A percentile compares a stretch with the other conserved stretches of the same genome.
phyloP scores from a whole-genome alignment of 2,888 invertebrate species.

The Lamellibrachia columna region DNA sequence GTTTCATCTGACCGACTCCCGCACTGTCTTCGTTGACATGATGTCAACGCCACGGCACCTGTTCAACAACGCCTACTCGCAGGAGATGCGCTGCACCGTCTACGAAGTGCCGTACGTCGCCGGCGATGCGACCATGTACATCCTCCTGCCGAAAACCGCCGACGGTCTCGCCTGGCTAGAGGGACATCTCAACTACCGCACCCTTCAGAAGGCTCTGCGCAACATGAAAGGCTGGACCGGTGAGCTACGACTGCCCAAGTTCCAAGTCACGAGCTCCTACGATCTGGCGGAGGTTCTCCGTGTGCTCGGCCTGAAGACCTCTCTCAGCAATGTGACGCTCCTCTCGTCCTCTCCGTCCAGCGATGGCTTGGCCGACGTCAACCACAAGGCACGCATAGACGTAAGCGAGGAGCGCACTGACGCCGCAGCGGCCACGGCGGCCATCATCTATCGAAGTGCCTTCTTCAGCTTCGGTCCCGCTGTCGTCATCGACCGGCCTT shows the following conservation, averaged over 20 bases:
- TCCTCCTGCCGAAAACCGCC: neutral
- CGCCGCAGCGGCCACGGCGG: neutral
- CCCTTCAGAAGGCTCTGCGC: neutral
- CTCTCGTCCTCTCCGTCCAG: neutral
- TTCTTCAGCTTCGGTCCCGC: neutral
- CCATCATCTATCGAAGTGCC: neutral
- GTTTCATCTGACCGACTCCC: neutral
- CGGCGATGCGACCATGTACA: neutral
- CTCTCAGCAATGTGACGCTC: neutral
- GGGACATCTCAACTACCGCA: neutral
- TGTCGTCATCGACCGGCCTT: neutral
- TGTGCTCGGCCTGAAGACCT: neutral
- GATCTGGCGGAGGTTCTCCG: neutral
- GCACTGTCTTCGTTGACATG: neutral
- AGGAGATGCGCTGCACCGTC: slow-evolving; percentile 2
- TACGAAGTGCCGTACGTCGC: neutral
- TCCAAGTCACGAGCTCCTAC: neutral
- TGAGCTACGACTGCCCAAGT: neutral
- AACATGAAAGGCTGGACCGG: neutral
- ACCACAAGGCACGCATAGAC: neutral
- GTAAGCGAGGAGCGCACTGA: neutral
- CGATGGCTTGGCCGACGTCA: neutral
- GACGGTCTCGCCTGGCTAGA: neutral
- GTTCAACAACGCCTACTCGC: neutral
- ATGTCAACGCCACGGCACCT: neutral